These are phyloP conservation scores for Moxostoma hubbsi DNA, from an alignment of 2,797 vertebrate species.

Conservation along the genomic window DNA sequence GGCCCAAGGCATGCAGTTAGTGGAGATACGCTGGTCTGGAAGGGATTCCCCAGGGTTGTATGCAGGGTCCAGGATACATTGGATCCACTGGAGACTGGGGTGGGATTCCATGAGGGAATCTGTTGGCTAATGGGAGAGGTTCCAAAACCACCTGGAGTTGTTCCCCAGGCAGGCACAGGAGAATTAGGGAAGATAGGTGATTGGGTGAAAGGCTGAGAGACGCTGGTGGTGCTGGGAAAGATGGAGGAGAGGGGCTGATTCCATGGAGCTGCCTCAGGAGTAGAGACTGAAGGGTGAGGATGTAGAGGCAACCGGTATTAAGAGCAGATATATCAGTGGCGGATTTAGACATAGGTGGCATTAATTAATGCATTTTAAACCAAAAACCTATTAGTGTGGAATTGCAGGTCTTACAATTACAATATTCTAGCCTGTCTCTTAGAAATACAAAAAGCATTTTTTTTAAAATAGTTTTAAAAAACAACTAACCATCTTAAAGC, in stretches of 20 bases:
- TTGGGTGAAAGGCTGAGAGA: conserved; percentile 74
- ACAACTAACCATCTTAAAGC: not conserved
- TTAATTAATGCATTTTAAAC: no score
- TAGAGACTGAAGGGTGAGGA: conserved; percentile 31
- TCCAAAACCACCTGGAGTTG: conserved; percentile 68
- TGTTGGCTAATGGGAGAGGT: conserved; percentile 59
- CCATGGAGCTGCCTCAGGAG: conserved; percentile 40
- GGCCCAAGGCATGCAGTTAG: conserved; percentile 52
- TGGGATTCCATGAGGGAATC: conserved; percentile 75
- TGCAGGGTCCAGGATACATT: conserved; percentile 78
- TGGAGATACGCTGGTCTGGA: conserved; percentile 79
- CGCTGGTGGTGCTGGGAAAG: conserved; percentile 39
- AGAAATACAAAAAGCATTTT: not conserved
- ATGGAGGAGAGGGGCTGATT: conserved; percentile 52
- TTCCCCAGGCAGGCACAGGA: conserved; percentile 78
- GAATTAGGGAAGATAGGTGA: conserved; percentile 73
- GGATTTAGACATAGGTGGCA: not conserved
- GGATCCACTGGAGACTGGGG: conserved; percentile 56
- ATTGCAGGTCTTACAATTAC: not conserved
- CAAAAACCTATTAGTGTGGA: not conserved
- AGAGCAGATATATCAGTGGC: conserved; percentile 65
- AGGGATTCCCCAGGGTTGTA: conserved; percentile 78
- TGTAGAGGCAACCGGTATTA: conserved; percentile 65
- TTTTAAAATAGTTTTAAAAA: not conserved
- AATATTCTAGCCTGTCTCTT: not conserved